Evolutionary conservation across 2,888 invertebrate genomes (phyloP).

Genomic region (Microplitis deprimator): DNA sequence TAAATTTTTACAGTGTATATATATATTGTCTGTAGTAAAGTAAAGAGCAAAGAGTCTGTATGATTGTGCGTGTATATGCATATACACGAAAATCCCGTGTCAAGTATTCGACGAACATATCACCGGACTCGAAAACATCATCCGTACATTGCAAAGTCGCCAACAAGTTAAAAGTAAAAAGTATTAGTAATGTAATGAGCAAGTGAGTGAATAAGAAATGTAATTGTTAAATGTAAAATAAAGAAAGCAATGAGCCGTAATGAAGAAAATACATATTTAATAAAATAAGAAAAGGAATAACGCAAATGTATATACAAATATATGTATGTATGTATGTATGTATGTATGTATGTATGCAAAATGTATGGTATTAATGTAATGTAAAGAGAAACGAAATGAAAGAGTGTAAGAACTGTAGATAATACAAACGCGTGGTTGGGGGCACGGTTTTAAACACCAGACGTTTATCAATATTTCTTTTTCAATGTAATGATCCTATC

Average conservation of each 20-base stretch:
- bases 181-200: background rate
- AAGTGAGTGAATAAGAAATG: background rate
- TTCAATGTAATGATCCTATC: constrained; percentile 31
- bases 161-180: constrained; percentile 1
- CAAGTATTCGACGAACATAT: constrained; percentile 38
- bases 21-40: constrained; percentile 6
- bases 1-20: background rate
- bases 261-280: background rate
- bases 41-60: constrained; percentile 18
- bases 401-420: constrained; percentile 25
- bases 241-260: background rate
- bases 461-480: constrained; percentile 38
- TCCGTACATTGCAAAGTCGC: constrained; percentile 35
- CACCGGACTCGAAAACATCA: constrained; percentile 49
- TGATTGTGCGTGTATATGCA: constrained; percentile 24
- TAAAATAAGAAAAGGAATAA: background rate
- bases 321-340: no score
- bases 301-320: background rate
- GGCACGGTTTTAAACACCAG: constrained; percentile 29
- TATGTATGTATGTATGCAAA: background rate
- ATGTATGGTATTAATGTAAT: background rate
- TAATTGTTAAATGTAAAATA: background rate
- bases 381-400: background rate
- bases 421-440: constrained; percentile 27
- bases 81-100: constrained; percentile 43